Base-by-base conservation (phyloP, 2,797 vertebrate species). In the Dipus sagitta region DNA sequence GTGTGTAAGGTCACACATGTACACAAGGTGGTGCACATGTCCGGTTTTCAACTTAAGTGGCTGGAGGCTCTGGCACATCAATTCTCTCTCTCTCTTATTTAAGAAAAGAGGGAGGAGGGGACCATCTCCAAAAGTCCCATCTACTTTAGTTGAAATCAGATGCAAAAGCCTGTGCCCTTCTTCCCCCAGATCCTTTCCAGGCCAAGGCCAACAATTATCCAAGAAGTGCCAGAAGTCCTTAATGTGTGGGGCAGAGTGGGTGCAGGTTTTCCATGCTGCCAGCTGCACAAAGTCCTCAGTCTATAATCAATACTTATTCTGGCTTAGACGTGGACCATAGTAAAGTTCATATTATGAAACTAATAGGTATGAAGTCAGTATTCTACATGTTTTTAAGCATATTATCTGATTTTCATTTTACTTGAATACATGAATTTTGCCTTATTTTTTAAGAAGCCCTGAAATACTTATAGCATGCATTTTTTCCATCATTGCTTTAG, bases 361-460 rank as follows among this genome's bases (percentile, higher is more conserved):
- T 13, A 74, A 21, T n/a, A 84, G 23, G 38, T 0, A 32, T 87
- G 85, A 88, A 81, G 72, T 38, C 42, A 90, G 47, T 21, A 54
- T 0, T 10, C 60, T 52, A 70, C 17, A 64, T 88, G 71, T 60
- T 1, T 85, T 78, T 80, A 24, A 85, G 64, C 67, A 74, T 14
- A 14, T 70, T 47, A 72, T 75, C 81, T 94, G 86, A 58, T 93
- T 93, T 92, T 74, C 47, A 70, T 83, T 92, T 92, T 34, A 93
- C 90, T 81, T 90, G 32, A 90, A 86, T 54, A 91, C 42, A 32
- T 20, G 34, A 18, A 42, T 81, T 92, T 71, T 82, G 21, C 68
- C 32, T 76, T 88, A 83, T 85, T 92, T 79, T 90, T 88, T 77
- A 90, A 92, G 60, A n/a, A 85, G 32, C 75, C 38, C 77, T 88